Conservation (phyloP, 30 jellyfish, hydroid and myxozoan genomes). For the Aurelia sp. region DNA sequence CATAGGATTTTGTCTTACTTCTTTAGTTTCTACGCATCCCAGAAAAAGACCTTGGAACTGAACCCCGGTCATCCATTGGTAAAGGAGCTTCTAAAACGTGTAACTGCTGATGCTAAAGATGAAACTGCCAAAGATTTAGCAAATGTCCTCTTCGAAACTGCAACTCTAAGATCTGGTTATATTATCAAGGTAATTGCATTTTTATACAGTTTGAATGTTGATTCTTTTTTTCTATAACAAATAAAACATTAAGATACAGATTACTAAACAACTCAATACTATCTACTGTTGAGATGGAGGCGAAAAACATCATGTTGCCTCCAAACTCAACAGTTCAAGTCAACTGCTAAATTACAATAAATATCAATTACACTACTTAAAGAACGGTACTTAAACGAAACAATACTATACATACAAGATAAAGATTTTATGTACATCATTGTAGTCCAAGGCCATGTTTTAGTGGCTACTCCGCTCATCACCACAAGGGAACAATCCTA, state of each 20-base stretch:
- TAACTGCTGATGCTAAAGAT: slow-evolving; percentile 78
- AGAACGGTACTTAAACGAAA: too few species aligned
- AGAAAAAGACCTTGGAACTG: slow-evolving; percentile 95
- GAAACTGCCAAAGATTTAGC: slow-evolving; percentile 94
- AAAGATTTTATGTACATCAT: too few species aligned
- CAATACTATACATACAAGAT: too few species aligned
- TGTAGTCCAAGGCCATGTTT: too few species aligned
- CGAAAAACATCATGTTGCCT: too few species aligned
- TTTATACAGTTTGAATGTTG: background rate
- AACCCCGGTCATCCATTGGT: slow-evolving; percentile 98
- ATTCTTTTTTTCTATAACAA: background rate
- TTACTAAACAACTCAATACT: background rate
- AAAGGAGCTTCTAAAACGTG: slow-evolving; percentile 87
- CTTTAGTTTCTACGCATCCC: slow-evolving; percentile 92
- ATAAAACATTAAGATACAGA: background rate
- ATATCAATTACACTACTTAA: too few species aligned
- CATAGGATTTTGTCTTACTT: background rate
- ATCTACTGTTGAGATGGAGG: background rate
- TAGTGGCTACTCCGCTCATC: too few species aligned
- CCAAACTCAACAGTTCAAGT: too few species aligned
- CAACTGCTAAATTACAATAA: too few species aligned
- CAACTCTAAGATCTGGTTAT: slow-evolving; percentile 96
- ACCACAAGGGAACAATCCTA: too few species aligned
- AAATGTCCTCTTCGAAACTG: slow-evolving; percentile 96
- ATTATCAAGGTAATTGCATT: slow-evolving; percentile 69